Percentiles rank a stretch among this genome's conserved stretches.
Evolutionary conservation across 2,797 vertebrate species (phyloP).

Genomic region (Arrhamphus sclerolepis): DNA sequence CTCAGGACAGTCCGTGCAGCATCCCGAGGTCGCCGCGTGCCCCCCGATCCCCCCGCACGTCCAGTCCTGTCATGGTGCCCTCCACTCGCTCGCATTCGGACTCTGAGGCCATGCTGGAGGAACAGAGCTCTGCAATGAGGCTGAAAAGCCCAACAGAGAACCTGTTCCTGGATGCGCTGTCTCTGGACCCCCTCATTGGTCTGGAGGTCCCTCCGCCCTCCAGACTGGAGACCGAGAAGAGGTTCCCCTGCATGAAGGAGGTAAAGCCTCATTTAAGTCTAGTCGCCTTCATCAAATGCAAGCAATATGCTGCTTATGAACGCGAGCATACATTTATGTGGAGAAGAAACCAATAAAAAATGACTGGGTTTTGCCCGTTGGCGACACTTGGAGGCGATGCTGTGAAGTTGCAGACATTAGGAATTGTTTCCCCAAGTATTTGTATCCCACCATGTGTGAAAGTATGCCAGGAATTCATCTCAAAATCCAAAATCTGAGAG

Average conservation of each 20-base stretch:
- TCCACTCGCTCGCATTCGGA: slow-evolving; percentile 84
- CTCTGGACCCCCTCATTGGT: slow-evolving; percentile 85
- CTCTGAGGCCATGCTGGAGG: slow-evolving; percentile 84
- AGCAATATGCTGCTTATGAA: neutral
- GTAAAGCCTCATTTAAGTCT: slow-evolving; percentile 61
- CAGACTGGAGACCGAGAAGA: slow-evolving; percentile 85
- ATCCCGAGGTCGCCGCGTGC: slow-evolving; percentile 61
- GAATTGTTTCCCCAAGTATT: too few species aligned
- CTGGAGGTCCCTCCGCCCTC: slow-evolving; percentile 79
- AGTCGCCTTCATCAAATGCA: neutral
- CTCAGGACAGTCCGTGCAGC: slow-evolving; percentile 78
- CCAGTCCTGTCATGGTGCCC: slow-evolving; percentile 24
- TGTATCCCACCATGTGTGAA: too few species aligned
- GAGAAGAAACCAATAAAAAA: too few species aligned
- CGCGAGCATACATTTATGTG: too few species aligned
- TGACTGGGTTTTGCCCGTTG: too few species aligned
- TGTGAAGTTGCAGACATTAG: too few species aligned
- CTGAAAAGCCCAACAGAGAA: slow-evolving; percentile 87
- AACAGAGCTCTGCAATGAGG: slow-evolving; percentile 78
- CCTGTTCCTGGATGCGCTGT: slow-evolving; percentile 90
- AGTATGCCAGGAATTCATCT: too few species aligned
- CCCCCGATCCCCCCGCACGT: slow-evolving; percentile 47
- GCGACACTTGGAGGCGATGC: too few species aligned
- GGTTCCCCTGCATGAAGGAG: slow-evolving; percentile 85
- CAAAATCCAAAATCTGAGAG: too few species aligned